These are phyloP conservation scores for Reticulitermes speratus DNA, from an alignment of 1,140 invertebrate species.

Conservation along the genomic window DNA sequence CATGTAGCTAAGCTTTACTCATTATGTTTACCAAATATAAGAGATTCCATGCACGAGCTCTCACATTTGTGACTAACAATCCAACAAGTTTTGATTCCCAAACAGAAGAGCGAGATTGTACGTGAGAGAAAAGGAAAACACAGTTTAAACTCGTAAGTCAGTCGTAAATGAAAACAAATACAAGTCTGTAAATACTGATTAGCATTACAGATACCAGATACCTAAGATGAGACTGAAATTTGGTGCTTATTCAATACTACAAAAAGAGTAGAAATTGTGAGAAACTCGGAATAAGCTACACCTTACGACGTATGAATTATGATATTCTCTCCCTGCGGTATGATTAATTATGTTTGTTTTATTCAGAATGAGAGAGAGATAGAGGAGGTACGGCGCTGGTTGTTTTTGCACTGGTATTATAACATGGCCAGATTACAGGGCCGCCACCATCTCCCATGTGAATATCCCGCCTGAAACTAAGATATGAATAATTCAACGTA, in stretches of 20 bases:
- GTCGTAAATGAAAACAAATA: background rate
- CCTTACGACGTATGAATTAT: slow-evolving; percentile 19
- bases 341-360: slow-evolving; percentile 20
- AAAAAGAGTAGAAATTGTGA: background rate
- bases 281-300: background rate
- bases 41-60: too few species aligned
- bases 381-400: background rate
- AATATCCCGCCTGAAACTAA: background rate
- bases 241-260: background rate
- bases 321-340: background rate
- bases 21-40: too few species aligned
- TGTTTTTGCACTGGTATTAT: slow-evolving; percentile 1
- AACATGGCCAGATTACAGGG: slow-evolving; percentile 10
- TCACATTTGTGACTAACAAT: too few species aligned
- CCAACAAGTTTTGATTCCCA: too few species aligned
- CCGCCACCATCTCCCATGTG: background rate
- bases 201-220: background rate
- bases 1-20: too few species aligned
- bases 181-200: background rate
- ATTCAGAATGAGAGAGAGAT: background rate
- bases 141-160: background rate
- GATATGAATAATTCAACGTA: slow-evolving; percentile 17
- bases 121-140: too few species aligned
- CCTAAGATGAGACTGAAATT: background rate
- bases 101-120: too few species aligned